Evolutionary conservation across 2,888 invertebrate species (phyloP), one percentile per base, ranked within the genome.

Genomic region (Hemithea aestivaria): DNA sequence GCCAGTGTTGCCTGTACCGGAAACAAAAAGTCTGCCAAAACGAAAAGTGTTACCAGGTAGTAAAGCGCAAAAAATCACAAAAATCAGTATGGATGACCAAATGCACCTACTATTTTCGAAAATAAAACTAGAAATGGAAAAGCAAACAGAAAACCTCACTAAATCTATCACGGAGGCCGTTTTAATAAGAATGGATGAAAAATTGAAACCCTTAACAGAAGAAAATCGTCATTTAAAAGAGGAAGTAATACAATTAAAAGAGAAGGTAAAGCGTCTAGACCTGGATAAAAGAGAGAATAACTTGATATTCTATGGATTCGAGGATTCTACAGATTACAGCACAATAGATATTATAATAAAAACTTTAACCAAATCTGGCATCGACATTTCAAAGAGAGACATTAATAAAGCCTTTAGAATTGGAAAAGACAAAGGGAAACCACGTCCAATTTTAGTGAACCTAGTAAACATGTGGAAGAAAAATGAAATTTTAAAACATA

Each of bases 121-220:
- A 29, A 20, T 32, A 36, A 42, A 42, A 34, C 26, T 16, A 30
- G 36, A 42, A 29, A 37, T 42, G 34, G 36, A 42, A 1, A 42
- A 32, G 26, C 37, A 42, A 34, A 42, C 42, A 21, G 26, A 26
- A 16, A 37, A 29, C 10, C n/a, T 34, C 20, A 33, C 11, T 26
- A 26, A 36, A 20, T 30, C 42, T 25, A 30, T 37, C 10, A 37
- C 27, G 16, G 16, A 27, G 16, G 12, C 27, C 3, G 27, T n/a
- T 8, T 12, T 16, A 26, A 28, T 37, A 33, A 33, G 37, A 42
- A 42, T 42, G 10, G 42, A 42, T 26, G 16, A 33, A 7, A 36
- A 42, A 22, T 22, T 33, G n/a, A 36, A 36, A 34, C 36, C 33
- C 20, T 26, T 42, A 8, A 9, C 34, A 5, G 29, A 37, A 42